Evolutionary conservation across 1,140 invertebrate genomes (phyloP).

Genomic region (Zaprionus lachaisei): DNA sequence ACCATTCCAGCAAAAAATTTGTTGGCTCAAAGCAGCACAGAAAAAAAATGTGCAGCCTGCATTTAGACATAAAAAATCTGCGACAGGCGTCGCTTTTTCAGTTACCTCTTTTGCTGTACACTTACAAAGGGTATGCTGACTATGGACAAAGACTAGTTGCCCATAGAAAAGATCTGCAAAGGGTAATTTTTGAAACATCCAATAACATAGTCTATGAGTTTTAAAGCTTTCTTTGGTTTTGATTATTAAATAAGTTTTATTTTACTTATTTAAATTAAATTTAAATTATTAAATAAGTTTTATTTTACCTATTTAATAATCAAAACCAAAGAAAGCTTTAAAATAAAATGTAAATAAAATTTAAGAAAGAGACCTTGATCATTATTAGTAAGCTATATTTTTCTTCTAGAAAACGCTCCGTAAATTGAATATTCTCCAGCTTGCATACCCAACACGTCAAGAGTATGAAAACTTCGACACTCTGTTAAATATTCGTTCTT

Average conservation of each 20-base stretch:
- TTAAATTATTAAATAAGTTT: too few relatives aligned
- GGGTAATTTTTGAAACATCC: too few relatives aligned
- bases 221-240: neutral
- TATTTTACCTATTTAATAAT: neutral
- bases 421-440: neutral
- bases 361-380: too few relatives aligned
- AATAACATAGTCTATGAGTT: too few relatives aligned
- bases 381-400: neutral
- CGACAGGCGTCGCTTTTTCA: constrained; percentile 27
- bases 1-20: constrained; percentile 49
- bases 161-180: neutral
- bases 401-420: neutral
- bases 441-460: neutral
- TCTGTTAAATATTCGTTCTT: neutral
- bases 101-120: neutral
- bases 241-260: too few relatives aligned
- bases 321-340: too few relatives aligned
- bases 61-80: constrained; percentile 45
- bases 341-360: neutral
- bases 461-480: neutral
- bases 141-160: neutral
- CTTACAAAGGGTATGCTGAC: neutral
- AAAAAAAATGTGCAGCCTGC: constrained; percentile 40
- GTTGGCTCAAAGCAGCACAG: constrained; percentile 49
- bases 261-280: neutral